A percentile compares a stretch with the other conserved stretches of the same genome.
Evolutionary conservation across 2,113 vertebrate genomes (phyloP).

Genomic region (Chionomys nivalis): DNA sequence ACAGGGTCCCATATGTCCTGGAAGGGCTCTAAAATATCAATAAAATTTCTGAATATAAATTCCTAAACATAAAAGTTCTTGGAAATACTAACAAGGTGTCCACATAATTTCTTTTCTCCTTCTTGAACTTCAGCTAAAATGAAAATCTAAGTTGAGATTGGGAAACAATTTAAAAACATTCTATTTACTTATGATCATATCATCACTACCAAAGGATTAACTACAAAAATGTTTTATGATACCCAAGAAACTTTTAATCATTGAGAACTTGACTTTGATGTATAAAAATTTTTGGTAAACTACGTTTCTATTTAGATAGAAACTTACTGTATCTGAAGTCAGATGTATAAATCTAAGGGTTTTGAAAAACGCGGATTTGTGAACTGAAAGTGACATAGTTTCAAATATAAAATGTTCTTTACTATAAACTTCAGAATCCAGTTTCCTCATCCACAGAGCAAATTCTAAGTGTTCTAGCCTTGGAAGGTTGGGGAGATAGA

Average conservation of each 20-base stretch:
- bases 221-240: conserved; percentile 33
- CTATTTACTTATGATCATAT: not conserved
- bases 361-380: not conserved
- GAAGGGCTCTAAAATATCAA: conserved; percentile 15
- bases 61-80: conserved; percentile 64
- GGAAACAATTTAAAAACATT: conserved; percentile 14
- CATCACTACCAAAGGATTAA: conserved; percentile 39
- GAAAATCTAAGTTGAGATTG: not conserved
- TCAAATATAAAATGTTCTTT: not conserved
- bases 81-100: conserved; percentile 25
- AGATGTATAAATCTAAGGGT: conserved; percentile 26
- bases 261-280: conserved; percentile 17
- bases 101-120: not conserved
- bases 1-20: not conserved
- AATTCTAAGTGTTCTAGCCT: not conserved
- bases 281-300: conserved; percentile 55
- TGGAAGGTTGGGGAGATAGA: not conserved
- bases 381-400: not conserved
- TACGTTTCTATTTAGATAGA: not conserved
- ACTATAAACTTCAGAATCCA: not conserved
- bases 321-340: conserved; percentile 49
- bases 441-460: not conserved
- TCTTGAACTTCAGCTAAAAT: not conserved
- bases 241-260: conserved; percentile 7
- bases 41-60: conserved; percentile 64